A percentile compares a stretch with the other conserved stretches of the same genome.
Evolutionary conservation across 2,888 invertebrate species (phyloP).

Genomic region (Liopterus haemorrhoidalis): DNA sequence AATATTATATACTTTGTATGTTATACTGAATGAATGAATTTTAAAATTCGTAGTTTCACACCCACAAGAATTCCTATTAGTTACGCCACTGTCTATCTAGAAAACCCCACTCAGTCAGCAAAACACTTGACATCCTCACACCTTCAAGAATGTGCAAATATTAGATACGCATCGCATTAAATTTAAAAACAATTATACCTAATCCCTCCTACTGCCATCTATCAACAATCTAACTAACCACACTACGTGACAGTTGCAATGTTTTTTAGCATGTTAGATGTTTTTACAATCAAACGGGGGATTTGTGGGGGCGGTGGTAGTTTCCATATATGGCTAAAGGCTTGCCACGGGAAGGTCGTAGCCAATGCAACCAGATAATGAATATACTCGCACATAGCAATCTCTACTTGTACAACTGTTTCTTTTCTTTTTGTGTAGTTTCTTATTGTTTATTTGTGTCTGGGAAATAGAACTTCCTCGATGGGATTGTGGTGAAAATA

Average conservation of each 20-base stretch:
- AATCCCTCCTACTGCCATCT: background rate
- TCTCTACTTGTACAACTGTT: too few species aligned
- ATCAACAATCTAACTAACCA: background rate
- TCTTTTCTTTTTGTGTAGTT: too few species aligned
- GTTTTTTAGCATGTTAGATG: conserved; percentile 23
- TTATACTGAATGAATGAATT: too few species aligned
- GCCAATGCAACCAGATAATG: conserved; percentile 24
- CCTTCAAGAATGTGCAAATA: conserved; percentile 37
- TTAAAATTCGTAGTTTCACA: too few species aligned
- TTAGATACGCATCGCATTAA: conserved; percentile 14
- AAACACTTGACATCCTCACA: conserved; percentile 38
- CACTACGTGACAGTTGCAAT: background rate
- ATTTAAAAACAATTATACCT: background rate
- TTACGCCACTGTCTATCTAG: conserved; percentile 27
- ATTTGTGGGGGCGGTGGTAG: conserved; percentile 41
- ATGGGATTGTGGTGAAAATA: too few species aligned
- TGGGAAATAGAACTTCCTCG: too few species aligned
- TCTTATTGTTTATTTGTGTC: too few species aligned
- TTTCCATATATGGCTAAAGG: conserved; percentile 42
- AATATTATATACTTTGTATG: too few species aligned
- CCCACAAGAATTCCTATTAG: too few species aligned
- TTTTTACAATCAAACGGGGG: conserved; percentile 32
- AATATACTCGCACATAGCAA: conserved; percentile 12
- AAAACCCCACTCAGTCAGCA: conserved; percentile 22
- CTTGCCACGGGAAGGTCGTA: conserved; percentile 36